phyloP scores from a whole-genome alignment of 1,140 invertebrate genomes.

The Idris sp. region DNA sequence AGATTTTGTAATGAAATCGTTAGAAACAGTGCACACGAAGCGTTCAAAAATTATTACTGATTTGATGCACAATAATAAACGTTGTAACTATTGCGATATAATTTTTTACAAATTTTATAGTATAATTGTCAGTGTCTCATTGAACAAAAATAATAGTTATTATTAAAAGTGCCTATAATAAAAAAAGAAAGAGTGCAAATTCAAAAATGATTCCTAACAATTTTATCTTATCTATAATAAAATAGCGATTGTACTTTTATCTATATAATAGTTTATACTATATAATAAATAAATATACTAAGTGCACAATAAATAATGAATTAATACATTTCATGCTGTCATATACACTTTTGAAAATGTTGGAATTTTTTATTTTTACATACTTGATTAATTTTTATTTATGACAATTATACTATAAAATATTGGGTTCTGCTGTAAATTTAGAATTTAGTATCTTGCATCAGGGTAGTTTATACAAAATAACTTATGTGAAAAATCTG shows the following conservation, averaged over 20 bases:
- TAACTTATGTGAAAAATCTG: constrained; percentile 19
- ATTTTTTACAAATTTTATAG: constrained; percentile 27
- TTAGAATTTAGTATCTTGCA: constrained; percentile 29
- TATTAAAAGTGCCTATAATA: constrained; percentile 41
- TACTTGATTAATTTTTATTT: constrained; percentile 1
- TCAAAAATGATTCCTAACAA: constrained; percentile 3
- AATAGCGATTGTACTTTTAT: constrained; percentile 13
- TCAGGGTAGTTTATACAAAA: constrained; percentile 51
- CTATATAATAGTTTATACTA: not conserved
- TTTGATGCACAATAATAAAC: constrained; percentile 25
- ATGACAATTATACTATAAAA: constrained; percentile 32
- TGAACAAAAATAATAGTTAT: constrained; percentile 26
- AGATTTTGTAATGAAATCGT: constrained; percentile 10
- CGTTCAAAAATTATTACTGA: constrained; percentile 12
- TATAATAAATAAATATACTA: constrained; percentile 3
- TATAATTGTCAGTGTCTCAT: constrained; percentile 4
- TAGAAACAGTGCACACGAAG: constrained; percentile 8
- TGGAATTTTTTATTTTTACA: constrained; percentile 1
- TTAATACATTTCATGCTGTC: constrained; percentile 9
- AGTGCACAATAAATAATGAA: constrained; percentile 4
- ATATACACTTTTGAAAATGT: constrained; percentile 8
- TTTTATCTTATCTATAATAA: constrained; percentile 4
- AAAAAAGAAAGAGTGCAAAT: constrained; percentile 25
- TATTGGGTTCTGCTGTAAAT: constrained; percentile 11
- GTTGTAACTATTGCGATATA: constrained; percentile 8